phyloP scores from a whole-genome alignment of 2,113 vertebrate genomes.

The Murina feae region DNA sequence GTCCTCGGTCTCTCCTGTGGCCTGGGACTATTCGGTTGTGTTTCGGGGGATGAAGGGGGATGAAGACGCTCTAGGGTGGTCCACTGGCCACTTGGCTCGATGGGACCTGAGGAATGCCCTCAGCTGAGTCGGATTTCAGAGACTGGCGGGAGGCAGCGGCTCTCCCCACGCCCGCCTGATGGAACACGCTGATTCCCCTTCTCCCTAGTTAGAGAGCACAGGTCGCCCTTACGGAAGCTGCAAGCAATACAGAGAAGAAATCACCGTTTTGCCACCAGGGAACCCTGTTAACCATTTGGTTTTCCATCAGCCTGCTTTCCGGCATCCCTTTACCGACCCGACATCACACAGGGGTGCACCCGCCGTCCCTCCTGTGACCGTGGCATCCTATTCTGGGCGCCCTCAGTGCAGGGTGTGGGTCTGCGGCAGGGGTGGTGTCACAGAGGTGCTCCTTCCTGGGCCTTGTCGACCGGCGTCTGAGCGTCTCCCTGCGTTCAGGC shows the following conservation, averaged over 20 bases:
- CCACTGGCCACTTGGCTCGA: fast-evolving
- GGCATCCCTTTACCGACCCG: not conserved
- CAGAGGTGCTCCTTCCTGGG: not conserved
- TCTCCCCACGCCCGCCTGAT: not conserved
- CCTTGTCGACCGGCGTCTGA: not conserved
- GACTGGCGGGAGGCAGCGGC: fast-evolving
- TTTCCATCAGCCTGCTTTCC: not conserved
- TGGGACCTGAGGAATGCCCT: not conserved
- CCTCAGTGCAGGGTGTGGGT: not conserved
- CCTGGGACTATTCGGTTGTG: fast-evolving
- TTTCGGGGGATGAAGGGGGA: too few species aligned
- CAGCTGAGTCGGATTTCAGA: not conserved
- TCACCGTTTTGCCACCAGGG: fast-evolving
- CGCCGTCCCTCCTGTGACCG: not conserved
- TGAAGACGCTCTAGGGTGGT: not conserved
- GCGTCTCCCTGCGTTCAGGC: not conserved
- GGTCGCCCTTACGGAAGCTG: not conserved
- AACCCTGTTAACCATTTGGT: fast-evolving
- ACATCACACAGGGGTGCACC: not conserved
- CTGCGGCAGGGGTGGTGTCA: not conserved
- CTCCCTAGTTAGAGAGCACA: not conserved
- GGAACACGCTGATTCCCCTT: fast-evolving
- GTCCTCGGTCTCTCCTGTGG: not conserved
- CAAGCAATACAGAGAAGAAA: not conserved
- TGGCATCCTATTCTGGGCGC: not conserved